Base-by-base conservation (phyloP, 2,113 vertebrate species). In the Parotia lawesii region DNA sequence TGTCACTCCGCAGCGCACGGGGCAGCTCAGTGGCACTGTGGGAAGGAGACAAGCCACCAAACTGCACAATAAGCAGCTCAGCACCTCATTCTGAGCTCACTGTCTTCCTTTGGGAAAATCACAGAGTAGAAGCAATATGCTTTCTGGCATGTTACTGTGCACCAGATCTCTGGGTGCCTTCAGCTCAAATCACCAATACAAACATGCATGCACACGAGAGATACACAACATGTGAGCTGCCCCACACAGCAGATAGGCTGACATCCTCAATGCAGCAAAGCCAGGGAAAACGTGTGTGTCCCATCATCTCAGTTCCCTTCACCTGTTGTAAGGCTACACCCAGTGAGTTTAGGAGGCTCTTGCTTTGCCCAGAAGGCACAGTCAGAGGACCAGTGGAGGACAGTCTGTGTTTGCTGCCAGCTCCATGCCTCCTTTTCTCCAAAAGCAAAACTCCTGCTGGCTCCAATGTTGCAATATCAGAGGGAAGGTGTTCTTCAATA, bases 221-320 rank as follows among this genome's bases (percentile, higher is more conserved):
- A 61, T 28, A 31, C 13, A 10, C 38, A 40, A 6, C 3, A 0
- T 2, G 2, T 15, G 48, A 70, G 33, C 1, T 66, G 51, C 48
- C 11, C 58, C 25, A 23, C 0, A 0, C 54, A 76, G 54, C 60
- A 70, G n/a, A 16, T 10, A 1, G 0, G 12, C 25, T 61, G 72
- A 27, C 21, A 25, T 17, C 33, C n/a, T 13, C 2, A 0, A 22
- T 28, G n/a, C 15, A 72, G 17, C 7, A 45, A 47, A 45, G 21
- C 5, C 51, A 44, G 18, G 21, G 51, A 73, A 92, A 90, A 61
- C 4, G 1, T 5, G 33, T n/a, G 72, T n/a, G 72, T 37, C n/a
- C 60, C 5, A 1, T 15, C 22, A 44, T 28, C 11, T 69, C 45
- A 47, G 31, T 38, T 72, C 51, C 14, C 67, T 74, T 86, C 18